A percentile compares a stretch with the other conserved stretches of the same genome.
These are phyloP conservation scores for Zeuzera pyrina DNA, from an alignment of 2,888 invertebrate genomes.

Conservation along the genomic window DNA sequence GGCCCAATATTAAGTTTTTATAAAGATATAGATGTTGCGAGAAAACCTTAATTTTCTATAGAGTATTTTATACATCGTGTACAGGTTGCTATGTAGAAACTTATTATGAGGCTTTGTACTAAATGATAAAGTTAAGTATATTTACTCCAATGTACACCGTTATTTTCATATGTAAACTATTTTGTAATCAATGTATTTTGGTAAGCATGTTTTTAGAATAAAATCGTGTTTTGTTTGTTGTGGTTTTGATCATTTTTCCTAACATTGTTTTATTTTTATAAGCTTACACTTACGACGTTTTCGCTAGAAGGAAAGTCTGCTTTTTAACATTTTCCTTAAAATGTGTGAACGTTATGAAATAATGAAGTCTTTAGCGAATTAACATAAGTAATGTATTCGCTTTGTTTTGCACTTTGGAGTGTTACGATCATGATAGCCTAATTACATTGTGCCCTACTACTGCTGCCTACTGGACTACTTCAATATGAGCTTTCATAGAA, in stretches of 20 bases:
- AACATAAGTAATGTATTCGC: constrained; percentile 25
- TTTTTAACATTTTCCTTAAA: constrained; percentile 13
- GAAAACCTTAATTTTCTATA: too few species aligned
- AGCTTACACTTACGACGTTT: too few species aligned
- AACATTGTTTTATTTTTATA: too few species aligned
- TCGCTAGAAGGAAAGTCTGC: too few species aligned
- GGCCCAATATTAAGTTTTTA: too few species aligned
- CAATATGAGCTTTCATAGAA: constrained; percentile 11
- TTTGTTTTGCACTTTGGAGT: constrained; percentile 37
- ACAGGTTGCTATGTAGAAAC: too few species aligned
- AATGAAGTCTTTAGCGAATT: constrained; percentile 11
- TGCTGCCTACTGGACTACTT: constrained; percentile 18
- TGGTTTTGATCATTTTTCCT: constrained; percentile 59
- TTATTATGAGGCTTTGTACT: neutral
- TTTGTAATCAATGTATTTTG: constrained; percentile 35
- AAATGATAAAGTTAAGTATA: neutral
- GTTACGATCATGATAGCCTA: constrained; percentile 26
- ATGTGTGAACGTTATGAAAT: neutral
- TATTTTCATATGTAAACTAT: constrained; percentile 21
- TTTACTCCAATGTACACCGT: constrained; percentile 31
- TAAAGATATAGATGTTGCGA: too few species aligned
- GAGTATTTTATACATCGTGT: too few species aligned
- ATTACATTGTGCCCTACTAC: constrained; percentile 23
- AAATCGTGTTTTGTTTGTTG: constrained; percentile 64
- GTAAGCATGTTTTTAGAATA: constrained; percentile 61